Percentiles rank a stretch among this genome's conserved stretches.
Evolutionary conservation across 1,140 invertebrate genomes (phyloP).

Genomic region (Lepidostoma basale): DNA sequence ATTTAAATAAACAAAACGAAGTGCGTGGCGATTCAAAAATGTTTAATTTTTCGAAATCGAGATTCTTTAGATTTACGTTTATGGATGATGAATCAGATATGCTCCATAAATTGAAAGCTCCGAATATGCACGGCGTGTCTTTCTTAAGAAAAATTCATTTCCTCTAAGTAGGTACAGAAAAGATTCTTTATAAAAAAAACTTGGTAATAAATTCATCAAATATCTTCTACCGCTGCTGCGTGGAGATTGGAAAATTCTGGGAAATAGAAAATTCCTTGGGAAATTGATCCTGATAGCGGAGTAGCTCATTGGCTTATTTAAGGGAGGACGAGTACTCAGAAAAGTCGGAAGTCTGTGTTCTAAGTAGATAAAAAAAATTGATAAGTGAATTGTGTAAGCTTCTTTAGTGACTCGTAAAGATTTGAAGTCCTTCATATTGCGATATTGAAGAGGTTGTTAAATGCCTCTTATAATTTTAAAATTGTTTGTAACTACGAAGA

Average conservation of each 20-base stretch:
- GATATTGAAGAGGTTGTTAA: too few relatives aligned
- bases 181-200: slow-evolving; percentile 9
- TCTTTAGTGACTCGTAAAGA: slow-evolving; percentile 6
- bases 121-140: neutral
- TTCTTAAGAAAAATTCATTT: neutral
- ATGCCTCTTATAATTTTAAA: too few relatives aligned
- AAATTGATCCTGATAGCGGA: slow-evolving; percentile 19
- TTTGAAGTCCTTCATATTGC: too few relatives aligned
- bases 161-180: neutral
- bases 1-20: too few relatives aligned
- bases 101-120: slow-evolving; percentile 4
- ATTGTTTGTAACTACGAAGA: too few relatives aligned
- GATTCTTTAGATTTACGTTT: slow-evolving; percentile 11
- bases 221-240: slow-evolving; percentile 8
- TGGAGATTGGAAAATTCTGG: slow-evolving; percentile 17
- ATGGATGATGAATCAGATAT: slow-evolving; percentile 20
- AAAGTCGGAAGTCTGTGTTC: neutral
- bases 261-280: neutral
- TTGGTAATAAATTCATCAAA: slow-evolving; percentile 17
- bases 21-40: neutral
- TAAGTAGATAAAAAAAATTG: slow-evolving; percentile 19
- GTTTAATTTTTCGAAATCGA: neutral
- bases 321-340: neutral
- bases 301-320: slow-evolving; percentile 7
- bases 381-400: slow-evolving; percentile 33